These are phyloP conservation scores for Ostrea denselamellosa DNA, from an alignment of 1,140 invertebrate species.

Conservation along the genomic window DNA sequence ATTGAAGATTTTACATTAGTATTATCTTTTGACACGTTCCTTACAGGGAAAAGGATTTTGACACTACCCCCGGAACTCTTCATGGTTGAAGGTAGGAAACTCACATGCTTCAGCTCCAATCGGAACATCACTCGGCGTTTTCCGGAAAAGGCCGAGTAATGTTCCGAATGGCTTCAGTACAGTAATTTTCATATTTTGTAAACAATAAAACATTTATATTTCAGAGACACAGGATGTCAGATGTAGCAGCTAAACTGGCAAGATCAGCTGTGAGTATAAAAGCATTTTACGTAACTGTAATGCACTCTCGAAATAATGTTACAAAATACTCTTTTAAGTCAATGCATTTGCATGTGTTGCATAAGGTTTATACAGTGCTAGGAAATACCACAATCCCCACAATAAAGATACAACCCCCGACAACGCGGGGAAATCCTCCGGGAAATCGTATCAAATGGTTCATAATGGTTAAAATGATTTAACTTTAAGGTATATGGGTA, in stretches of 20 bases:
- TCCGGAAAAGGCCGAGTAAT: neutral
- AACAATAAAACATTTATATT: neutral
- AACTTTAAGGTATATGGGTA: no score
- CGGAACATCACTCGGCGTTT: neutral
- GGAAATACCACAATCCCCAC: no score
- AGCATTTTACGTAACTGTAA: neutral
- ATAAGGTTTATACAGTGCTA: no score
- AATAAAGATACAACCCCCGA: no score
- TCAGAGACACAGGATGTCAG: neutral
- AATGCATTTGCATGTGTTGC: neutral
- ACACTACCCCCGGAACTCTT: neutral
- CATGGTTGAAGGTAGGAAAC: neutral
- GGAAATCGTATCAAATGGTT: no score
- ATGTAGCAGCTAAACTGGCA: neutral
- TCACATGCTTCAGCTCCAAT: neutral
- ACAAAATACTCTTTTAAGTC: neutral
- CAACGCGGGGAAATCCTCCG: no score
- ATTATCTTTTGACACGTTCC: neutral
- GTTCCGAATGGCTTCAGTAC: no score
- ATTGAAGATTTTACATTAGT: neutral
- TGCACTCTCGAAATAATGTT: neutral
- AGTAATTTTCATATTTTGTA: no score
- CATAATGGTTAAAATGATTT: no score
- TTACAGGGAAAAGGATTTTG: neutral
- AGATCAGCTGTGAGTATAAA: neutral